These are phyloP conservation scores for Boulengeromyrus knoepffleri DNA, from an alignment of 2,113 vertebrate genomes.

Conservation along the genomic window DNA sequence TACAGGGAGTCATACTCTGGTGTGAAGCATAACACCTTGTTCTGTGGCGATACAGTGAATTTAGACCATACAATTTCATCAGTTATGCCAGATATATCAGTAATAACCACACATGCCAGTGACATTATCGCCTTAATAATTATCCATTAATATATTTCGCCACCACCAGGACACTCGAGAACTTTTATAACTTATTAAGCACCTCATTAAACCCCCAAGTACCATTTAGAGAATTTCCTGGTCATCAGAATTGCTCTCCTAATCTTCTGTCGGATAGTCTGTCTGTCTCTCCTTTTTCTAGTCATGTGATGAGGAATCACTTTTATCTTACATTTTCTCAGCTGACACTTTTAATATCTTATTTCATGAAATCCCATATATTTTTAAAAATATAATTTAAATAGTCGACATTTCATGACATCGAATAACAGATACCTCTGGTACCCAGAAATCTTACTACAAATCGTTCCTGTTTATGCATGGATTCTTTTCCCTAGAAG, in stretches of 20 bases:
- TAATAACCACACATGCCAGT: neutral
- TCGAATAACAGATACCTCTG: neutral
- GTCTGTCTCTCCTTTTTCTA: neutral
- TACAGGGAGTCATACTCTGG: neutral
- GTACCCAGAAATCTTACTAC: neutral
- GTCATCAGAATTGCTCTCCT: neutral
- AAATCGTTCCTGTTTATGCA: neutral
- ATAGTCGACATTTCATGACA: neutral
- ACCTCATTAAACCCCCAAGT: neutral
- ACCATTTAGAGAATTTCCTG: neutral
- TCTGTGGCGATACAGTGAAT: neutral
- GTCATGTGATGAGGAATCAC: neutral
- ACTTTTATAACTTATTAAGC: neutral
- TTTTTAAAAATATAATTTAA: neutral
- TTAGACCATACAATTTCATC: neutral
- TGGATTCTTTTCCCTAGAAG: neutral
- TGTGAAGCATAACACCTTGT: neutral
- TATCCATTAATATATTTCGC: neutral
- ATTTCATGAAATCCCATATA: neutral
- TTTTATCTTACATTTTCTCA: neutral
- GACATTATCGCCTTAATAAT: neutral
- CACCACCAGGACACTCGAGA: neutral
- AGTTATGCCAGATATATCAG: neutral
- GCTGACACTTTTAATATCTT: neutral
- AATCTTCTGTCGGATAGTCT: neutral